Percentiles rank a stretch among this genome's conserved stretches.
phyloP scores from a whole-genome alignment of 1,140 invertebrate species.

The Brachionus sp. region DNA sequence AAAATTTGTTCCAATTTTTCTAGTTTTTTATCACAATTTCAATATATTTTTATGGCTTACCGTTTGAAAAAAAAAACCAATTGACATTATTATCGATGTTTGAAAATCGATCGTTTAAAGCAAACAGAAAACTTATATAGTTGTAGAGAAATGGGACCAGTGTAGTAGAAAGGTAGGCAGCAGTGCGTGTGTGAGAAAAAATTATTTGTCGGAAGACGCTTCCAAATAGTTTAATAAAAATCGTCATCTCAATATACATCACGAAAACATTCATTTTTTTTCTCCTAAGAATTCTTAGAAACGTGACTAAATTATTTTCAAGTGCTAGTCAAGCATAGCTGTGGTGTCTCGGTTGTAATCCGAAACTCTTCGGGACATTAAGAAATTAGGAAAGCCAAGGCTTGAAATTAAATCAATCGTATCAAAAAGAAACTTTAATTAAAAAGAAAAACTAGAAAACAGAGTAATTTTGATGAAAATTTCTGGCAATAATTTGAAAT shows the following conservation, averaged over 20 bases:
- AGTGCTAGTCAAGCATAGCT: background rate
- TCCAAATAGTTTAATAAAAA: background rate
- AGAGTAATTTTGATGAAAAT: too few relatives aligned
- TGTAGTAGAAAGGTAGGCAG: background rate
- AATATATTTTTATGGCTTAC: conserved; percentile 6
- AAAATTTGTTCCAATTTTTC: background rate
- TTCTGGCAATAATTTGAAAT: background rate
- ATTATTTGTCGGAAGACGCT: background rate
- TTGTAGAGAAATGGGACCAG: background rate
- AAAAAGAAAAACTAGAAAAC: background rate
- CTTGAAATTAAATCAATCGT: background rate
- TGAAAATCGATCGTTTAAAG: background rate
- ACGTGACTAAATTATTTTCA: background rate
- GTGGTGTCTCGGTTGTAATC: conserved; percentile 20
- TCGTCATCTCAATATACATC: background rate
- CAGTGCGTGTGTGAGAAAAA: background rate
- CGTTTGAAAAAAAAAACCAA: background rate
- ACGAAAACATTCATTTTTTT: background rate
- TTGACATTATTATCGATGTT: conserved; percentile 7
- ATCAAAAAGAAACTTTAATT: background rate
- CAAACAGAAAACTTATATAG: background rate
- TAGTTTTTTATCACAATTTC: background rate
- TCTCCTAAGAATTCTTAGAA: background rate
- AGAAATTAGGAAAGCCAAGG: background rate
- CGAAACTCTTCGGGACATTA: background rate